A percentile compares a stretch with the other conserved stretches of the same genome.
These are phyloP conservation scores for Nothocercus nigrocapillus DNA, from an alignment of 2,113 vertebrate species.

Conservation along the genomic window DNA sequence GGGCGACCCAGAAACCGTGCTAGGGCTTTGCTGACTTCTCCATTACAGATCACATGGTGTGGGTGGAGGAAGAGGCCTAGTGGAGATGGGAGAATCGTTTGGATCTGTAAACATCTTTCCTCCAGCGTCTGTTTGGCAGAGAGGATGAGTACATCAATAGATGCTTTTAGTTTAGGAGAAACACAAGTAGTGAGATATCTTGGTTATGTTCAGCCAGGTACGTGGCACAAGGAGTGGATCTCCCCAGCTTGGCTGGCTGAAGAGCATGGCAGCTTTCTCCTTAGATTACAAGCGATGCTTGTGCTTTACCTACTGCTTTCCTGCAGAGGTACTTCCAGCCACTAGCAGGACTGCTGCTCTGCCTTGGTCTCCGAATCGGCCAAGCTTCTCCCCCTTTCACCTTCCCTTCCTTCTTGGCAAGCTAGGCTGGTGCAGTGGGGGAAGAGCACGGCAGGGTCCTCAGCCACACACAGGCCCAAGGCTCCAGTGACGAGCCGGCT, in stretches of 20 bases:
- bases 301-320: not conserved
- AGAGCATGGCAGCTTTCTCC: not conserved
- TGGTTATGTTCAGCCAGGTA: fast-evolving
- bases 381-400: not conserved
- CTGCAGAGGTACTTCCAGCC: not conserved
- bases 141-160: not conserved
- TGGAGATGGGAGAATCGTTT: not conserved
- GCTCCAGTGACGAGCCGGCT: no score
- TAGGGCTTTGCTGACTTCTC: slow-evolving; percentile 85
- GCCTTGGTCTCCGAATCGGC: not conserved
- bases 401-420: not conserved
- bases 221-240: not conserved
- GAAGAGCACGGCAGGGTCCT: no score
- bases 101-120: not conserved
- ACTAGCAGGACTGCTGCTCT: not conserved
- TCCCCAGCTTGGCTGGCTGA: not conserved
- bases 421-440: fast-evolving
- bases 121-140: not conserved
- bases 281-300: not conserved
- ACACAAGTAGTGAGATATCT: not conserved
- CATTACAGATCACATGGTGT: not conserved
- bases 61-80: not conserved
- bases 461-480: fast-evolving
- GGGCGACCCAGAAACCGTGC: slow-evolving; percentile 86
- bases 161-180: slow-evolving; percentile 20